Conservation (phyloP, 35 echinoderm and acorn worm species). For the Hemicentrotus pulcherrimus region DNA sequence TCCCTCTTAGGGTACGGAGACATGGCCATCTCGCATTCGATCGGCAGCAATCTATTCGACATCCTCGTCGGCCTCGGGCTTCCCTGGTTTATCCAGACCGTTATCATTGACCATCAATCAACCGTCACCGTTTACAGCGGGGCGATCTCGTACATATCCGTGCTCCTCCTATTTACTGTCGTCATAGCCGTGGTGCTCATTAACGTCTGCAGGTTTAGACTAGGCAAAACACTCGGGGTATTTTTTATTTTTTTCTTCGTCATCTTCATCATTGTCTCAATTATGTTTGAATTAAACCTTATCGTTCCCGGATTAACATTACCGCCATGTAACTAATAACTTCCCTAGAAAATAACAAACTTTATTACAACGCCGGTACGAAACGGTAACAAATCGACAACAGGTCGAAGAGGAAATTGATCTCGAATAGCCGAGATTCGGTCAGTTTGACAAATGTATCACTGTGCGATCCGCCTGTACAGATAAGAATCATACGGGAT, state of each 20-base stretch:
- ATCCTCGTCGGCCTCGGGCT: conserved; percentile 88
- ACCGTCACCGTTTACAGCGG: conserved; percentile 69
- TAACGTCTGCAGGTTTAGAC: conserved; percentile 40
- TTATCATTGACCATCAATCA: conserved; percentile 50
- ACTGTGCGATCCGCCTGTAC: too few relatives aligned
- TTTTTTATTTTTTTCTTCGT: conserved; percentile 61
- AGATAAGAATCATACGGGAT: too few relatives aligned
- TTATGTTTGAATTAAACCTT: conserved; percentile 76
- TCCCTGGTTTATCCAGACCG: conserved; percentile 89
- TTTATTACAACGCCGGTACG: too few relatives aligned
- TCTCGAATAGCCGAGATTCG: too few relatives aligned
- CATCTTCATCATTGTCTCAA: conserved; percentile 64
- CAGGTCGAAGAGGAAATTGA: too few relatives aligned
- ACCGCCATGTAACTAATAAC: conserved; percentile 50
- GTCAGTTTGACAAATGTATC: too few relatives aligned
- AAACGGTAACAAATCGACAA: too few relatives aligned
- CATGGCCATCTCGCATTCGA: conserved; percentile 95
- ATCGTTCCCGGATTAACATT: conserved; percentile 68
- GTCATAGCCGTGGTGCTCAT: conserved; percentile 52
- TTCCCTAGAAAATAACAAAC: too few relatives aligned
- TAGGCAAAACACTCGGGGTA: conserved; percentile 63
- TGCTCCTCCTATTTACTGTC: conserved; percentile 69
- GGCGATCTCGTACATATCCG: conserved; percentile 60
- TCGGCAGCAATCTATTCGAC: conserved; percentile 97
- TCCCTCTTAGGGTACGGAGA: conserved; percentile 69